A percentile compares a stretch with the other conserved stretches of the same genome.
Evolutionary conservation across 2,797 vertebrate species (phyloP).

Genomic region (Limosa lapponica): DNA sequence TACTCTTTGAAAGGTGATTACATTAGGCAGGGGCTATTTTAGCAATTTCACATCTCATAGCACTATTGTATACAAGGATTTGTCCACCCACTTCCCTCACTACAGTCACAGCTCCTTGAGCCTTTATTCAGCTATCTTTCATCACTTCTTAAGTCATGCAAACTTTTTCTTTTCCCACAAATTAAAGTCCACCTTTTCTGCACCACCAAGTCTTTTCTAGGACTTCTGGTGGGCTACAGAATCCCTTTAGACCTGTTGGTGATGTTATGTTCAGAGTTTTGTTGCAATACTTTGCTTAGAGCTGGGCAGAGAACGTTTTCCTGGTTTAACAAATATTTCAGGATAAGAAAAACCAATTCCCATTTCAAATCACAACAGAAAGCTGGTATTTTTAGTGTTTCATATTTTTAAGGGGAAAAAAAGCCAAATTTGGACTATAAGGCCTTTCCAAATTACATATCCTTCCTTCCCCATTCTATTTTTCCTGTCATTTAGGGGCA

Average conservation of each 20-base stretch:
- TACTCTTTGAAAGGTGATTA: conserved; percentile 68
- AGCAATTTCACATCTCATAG: conserved; percentile 59
- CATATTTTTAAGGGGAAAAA: neutral
- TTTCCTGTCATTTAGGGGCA: neutral
- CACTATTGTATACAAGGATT: conserved; percentile 52
- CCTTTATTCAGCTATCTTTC: conserved; percentile 14
- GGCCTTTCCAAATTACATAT: neutral
- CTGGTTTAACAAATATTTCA: neutral
- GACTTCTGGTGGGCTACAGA: neutral
- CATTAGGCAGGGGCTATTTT: conserved; percentile 68
- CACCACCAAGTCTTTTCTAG: neutral
- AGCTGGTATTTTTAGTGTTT: neutral
- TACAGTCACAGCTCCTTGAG: neutral
- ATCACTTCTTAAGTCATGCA: neutral
- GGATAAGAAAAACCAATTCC: neutral
- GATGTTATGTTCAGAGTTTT: neutral
- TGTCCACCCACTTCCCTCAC: conserved; percentile 34
- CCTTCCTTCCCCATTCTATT: neutral
- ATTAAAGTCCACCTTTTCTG: neutral
- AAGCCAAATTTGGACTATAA: neutral
- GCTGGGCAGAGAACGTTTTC: neutral
- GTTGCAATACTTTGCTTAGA: neutral
- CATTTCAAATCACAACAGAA: neutral
- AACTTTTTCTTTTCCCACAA: neutral
- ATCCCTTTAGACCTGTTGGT: neutral